Conservation (phyloP, 2,888 invertebrate species). For the Acronicta psi region DNA sequence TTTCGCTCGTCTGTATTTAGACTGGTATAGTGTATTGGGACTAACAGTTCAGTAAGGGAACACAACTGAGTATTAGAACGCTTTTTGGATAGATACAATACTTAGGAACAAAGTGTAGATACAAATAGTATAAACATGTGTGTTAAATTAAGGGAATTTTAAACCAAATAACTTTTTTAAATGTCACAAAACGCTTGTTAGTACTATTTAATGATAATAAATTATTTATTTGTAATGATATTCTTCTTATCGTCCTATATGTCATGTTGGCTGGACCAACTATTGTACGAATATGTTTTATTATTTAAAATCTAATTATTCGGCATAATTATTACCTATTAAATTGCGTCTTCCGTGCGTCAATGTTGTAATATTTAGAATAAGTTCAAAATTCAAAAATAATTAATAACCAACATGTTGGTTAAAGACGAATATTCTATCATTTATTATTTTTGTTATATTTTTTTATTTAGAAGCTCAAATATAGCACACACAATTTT, state of each 20-base stretch:
- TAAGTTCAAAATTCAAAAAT: constrained; percentile 41
- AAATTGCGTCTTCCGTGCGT: constrained; percentile 67
- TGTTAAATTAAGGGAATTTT: constrained; percentile 61
- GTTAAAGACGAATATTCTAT: constrained; percentile 7
- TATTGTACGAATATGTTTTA: constrained; percentile 46
- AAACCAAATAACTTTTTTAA: constrained; percentile 61
- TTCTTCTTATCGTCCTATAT: constrained; percentile 52
- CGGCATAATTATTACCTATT: constrained; percentile 59
- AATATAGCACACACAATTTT: constrained; percentile 25
- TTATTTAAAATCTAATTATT: constrained; percentile 47
- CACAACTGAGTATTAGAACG: constrained; percentile 60
- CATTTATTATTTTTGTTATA: not conserved
- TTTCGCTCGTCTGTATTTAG: constrained; percentile 58
- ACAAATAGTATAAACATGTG: constrained; percentile 64
- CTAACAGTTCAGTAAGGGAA: constrained; percentile 58
- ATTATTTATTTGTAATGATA: constrained; percentile 58
- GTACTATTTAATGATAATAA: constrained; percentile 52
- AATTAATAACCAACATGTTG: constrained; percentile 20
- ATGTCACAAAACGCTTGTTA: constrained; percentile 62
- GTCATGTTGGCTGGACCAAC: constrained; percentile 73
- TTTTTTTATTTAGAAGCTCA: constrained; percentile 16
- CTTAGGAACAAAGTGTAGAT: constrained; percentile 64
- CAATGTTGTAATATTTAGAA: constrained; percentile 50
- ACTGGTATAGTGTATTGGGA: constrained; percentile 52
- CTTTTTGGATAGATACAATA: constrained; percentile 63